These are phyloP conservation scores for Crocuta crocuta DNA, from an alignment of 2,113 vertebrate genomes.

Conservation along the genomic window DNA sequence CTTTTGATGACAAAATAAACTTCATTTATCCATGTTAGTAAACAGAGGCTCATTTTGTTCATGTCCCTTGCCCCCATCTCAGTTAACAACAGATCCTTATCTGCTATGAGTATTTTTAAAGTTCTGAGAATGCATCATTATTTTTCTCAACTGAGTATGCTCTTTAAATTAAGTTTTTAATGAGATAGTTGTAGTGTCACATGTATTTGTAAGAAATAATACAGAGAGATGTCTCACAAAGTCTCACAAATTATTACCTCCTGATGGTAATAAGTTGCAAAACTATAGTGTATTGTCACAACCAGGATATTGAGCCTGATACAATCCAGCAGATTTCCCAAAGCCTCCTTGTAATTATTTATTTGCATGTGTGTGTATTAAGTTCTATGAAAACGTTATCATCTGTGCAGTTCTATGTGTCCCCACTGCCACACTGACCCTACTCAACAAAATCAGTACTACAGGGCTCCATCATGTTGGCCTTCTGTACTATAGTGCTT, in stretches of 20 bases:
- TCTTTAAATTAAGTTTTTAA: not conserved
- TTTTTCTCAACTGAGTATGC: not conserved
- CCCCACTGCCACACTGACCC: not conserved
- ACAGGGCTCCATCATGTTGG: not conserved
- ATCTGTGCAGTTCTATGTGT: not conserved
- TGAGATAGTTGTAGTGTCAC: not conserved
- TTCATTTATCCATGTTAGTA: not conserved
- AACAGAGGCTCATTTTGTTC: not conserved
- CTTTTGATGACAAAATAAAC: not conserved
- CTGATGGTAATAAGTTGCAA: not conserved
- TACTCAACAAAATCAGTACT: accelerated
- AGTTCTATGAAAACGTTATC: not conserved
- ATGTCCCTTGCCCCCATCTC: not conserved
- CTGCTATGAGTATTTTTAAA: not conserved
- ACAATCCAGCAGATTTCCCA: not conserved
- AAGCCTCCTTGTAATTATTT: not conserved
- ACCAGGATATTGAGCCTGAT: not conserved
- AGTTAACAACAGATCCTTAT: not conserved
- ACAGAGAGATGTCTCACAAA: not conserved
- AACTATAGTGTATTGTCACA: not conserved
- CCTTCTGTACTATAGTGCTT: not conserved
- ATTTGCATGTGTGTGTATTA: not conserved
- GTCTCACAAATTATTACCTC: no score
- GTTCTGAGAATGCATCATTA: not conserved
- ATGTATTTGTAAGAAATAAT: not conserved